phyloP scores from a whole-genome alignment of 2,113 vertebrate genomes.

The Myotis davidii region DNA sequence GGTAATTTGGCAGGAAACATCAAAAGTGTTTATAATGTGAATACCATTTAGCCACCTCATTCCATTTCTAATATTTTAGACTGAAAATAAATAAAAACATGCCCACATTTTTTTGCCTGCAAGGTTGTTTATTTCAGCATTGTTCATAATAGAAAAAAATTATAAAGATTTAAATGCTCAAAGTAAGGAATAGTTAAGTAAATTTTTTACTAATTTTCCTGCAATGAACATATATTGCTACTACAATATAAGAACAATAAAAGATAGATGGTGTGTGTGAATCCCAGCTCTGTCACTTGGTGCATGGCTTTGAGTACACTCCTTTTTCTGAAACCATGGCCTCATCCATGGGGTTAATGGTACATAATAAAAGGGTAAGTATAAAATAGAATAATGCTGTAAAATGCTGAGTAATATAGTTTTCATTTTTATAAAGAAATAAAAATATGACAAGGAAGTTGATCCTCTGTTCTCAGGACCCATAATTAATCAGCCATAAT shows the following conservation, averaged over 20 bases:
- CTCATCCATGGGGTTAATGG: not conserved
- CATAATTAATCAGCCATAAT: not conserved
- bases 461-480: not conserved
- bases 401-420: not conserved
- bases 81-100: slow-evolving; percentile 6
- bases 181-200: not conserved
- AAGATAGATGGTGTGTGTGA: not conserved
- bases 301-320: not conserved
- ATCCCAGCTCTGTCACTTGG: not conserved
- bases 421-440: slow-evolving; percentile 1
- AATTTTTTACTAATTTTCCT: slow-evolving; percentile 33
- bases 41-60: not conserved
- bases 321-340: not conserved
- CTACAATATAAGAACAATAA: not conserved
- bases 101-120: not conserved
- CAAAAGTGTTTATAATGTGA: not conserved
- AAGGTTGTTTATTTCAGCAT: slow-evolving; percentile 3
- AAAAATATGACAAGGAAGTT: not conserved
- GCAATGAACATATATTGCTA: slow-evolving; percentile 2
- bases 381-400: slow-evolving; percentile 5
- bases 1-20: slow-evolving; percentile 2
- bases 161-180: not conserved
- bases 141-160: slow-evolving; percentile 14
- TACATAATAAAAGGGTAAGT: not conserved
- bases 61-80: not conserved